Conservation (phyloP, 2,113 vertebrate genomes). For the Microcebus murinus region DNA sequence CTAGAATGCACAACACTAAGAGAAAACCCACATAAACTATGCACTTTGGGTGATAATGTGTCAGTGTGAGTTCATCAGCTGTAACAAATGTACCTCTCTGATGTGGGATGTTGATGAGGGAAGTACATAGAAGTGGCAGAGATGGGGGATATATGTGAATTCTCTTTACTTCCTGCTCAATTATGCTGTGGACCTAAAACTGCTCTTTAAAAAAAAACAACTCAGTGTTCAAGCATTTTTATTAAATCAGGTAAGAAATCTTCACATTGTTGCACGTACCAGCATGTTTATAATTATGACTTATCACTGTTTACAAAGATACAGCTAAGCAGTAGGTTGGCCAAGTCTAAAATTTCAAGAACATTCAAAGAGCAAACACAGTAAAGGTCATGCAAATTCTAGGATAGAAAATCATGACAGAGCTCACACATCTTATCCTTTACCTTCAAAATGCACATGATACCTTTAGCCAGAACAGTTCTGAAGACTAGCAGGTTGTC, state of each 20-base stretch:
- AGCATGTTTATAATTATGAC: constrained; percentile 32
- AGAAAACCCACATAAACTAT: background rate
- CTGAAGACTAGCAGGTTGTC: background rate
- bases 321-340: background rate
- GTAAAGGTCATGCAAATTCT: constrained; percentile 54
- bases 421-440: background rate
- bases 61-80: background rate
- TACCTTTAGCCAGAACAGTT: background rate
- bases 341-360: constrained; percentile 35
- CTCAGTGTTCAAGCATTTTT: constrained; percentile 76
- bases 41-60: background rate
- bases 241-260: constrained; percentile 77
- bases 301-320: constrained; percentile 41
- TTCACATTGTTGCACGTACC: constrained; percentile 47
- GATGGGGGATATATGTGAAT: background rate
- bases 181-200: background rate
- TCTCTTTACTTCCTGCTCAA: background rate
- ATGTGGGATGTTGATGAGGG: background rate
- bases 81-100: background rate
- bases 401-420: constrained; percentile 26
- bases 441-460: constrained; percentile 17
- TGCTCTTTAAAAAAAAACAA: background rate
- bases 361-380: constrained; percentile 60
- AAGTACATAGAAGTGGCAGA: background rate
- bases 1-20: background rate